Evolutionary conservation across 2,113 vertebrate species (phyloP), one percentile per base, ranked within the genome.

Genomic region (Pogona vitticeps): DNA sequence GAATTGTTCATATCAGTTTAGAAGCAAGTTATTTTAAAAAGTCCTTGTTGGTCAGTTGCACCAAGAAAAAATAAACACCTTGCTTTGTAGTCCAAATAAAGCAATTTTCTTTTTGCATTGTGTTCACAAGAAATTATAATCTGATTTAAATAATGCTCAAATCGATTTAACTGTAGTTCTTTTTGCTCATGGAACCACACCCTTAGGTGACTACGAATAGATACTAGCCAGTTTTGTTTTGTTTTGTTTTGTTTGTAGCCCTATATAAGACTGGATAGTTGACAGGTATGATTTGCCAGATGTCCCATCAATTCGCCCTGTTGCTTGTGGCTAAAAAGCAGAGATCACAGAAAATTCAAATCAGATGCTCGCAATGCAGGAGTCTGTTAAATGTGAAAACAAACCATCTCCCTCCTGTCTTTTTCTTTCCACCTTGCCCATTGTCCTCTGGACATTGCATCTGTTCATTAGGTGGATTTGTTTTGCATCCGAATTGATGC

Each of bases 331-430:
- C 70, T 65, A 65, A 75, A 65, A 73, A 2, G 2, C 58, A 6
- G 59, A n/a, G 23, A 84, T 42, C 17, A 10, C 61, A 58, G 38
- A 14, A 75, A 81, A 86, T 76, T 36, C 61, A 81, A 52, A 81
- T 65, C 85, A 86, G 71, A 86, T 65, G 40, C 59, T 86, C 6
- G 18, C 9, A 36, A 1, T 13, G 40, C 52, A 12, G 26, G 52
- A 23, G 58, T 71, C 56, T 72, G 68, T 56, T 73, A 42, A 28
- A 86, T 65, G 68, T 63, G 68, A 63, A 86, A 63, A 86, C 7
- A 73, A 79, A 2, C 59, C 70, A n/a, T 46, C 21, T 0, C 78
- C n/a, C 17, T 31, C 31, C 59, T 20, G 26, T 28, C 72, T 4
- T 6, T 7, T 33, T 31, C 14, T 56, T 65, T 71, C 46, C 65